Conservation (phyloP, 2,888 invertebrate genomes). For the Myopa testacea region DNA sequence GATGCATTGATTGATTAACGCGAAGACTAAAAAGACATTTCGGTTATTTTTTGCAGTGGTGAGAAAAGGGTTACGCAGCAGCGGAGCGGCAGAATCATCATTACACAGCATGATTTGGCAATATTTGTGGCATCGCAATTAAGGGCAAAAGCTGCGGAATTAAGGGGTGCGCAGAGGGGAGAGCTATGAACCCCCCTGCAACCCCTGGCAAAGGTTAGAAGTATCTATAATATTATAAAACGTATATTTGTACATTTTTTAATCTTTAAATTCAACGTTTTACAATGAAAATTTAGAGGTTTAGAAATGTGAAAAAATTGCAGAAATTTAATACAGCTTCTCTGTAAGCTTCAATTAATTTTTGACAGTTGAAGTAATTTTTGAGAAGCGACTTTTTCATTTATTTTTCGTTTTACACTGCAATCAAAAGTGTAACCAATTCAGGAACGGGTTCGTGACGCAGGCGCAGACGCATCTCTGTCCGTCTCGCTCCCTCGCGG, state of each 20-base stretch:
- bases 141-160: neutral
- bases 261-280: too few relatives aligned
- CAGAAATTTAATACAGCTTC: too few relatives aligned
- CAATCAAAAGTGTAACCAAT: slow-evolving; percentile 25
- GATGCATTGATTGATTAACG: neutral
- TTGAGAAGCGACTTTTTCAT: neutral
- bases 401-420: slow-evolving; percentile 6
- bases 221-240: too few relatives aligned
- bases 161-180: too few relatives aligned
- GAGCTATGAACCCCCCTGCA: too few relatives aligned
- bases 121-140: neutral
- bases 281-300: too few relatives aligned
- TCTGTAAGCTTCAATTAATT: too few relatives aligned
- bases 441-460: neutral
- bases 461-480: neutral
- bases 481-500: neutral
- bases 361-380: slow-evolving; percentile 1
- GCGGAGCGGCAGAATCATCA: neutral
- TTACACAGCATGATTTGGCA: neutral
- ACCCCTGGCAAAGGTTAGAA: too few relatives aligned
- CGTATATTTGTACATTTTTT: too few relatives aligned
- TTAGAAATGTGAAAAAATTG: too few relatives aligned
- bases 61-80: neutral
- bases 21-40: neutral
- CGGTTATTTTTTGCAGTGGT: neutral